Evolutionary conservation across 2,888 invertebrate species (phyloP).

Genomic region (Morinoia aosen): DNA sequence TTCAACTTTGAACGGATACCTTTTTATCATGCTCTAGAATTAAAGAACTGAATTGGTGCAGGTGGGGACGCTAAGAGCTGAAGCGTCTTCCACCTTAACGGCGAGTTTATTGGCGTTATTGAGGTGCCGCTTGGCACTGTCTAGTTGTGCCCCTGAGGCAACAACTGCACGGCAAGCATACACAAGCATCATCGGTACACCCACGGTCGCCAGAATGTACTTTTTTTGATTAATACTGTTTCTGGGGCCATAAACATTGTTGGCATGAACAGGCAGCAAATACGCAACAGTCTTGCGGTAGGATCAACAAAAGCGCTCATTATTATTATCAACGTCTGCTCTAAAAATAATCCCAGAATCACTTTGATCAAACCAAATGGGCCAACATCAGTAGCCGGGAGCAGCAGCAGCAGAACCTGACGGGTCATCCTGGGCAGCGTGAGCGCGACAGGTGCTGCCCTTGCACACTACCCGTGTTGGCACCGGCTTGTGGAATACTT

Average conservation of each 20-base stretch:
- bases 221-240: too few relatives aligned
- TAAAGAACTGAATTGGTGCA: background rate
- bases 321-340: background rate
- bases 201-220: too few relatives aligned
- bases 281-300: background rate
- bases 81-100: background rate
- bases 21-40: background rate
- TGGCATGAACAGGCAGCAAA: too few relatives aligned
- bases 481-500: slow-evolving; percentile 3
- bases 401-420: background rate
- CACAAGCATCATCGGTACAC: too few relatives aligned
- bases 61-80: background rate
- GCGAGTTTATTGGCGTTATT: background rate
- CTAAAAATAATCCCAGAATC: background rate
- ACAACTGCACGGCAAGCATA: too few relatives aligned
- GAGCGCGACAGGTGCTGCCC: background rate
- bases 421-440: background rate
- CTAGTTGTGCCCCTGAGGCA: background rate
- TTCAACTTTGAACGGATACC: background rate
- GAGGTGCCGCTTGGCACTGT: background rate
- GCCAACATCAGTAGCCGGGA: background rate
- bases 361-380: background rate
- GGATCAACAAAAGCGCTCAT: background rate
- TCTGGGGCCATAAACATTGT: too few relatives aligned
- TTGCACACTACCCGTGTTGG: slow-evolving; percentile 7